These are phyloP conservation scores for Noturus placidus DNA, from an alignment of 2,113 vertebrate species.

Conservation along the genomic window DNA sequence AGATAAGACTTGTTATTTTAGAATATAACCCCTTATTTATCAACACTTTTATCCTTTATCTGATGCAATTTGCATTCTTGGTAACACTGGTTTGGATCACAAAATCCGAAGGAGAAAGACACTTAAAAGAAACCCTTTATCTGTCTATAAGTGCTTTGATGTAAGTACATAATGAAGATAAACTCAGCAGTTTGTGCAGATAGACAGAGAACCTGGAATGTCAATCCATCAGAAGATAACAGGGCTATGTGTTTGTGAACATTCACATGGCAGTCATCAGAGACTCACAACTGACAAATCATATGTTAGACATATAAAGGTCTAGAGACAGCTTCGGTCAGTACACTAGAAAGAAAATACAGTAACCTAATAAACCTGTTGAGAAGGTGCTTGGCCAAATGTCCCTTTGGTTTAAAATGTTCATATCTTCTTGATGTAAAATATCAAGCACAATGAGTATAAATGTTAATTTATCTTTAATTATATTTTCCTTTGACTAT, in stretches of 20 bases:
- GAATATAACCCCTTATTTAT: conserved; percentile 1
- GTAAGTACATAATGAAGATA: conserved; percentile 30
- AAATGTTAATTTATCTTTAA: not conserved
- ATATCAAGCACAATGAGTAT: not conserved
- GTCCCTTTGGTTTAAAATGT: not conserved
- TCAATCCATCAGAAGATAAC: conserved; percentile 33
- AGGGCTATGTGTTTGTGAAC: conserved; percentile 1
- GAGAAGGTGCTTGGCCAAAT: not conserved
- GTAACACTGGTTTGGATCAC: conserved; percentile 13
- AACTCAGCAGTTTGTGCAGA: conserved; percentile 19
- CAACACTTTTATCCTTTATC: conserved; percentile 2
- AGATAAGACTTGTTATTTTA: not conserved
- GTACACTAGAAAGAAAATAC: conserved; percentile 17
- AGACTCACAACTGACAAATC: conserved; percentile 27
- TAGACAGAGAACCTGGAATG: conserved; percentile 21
- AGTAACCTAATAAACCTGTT: conserved; percentile 35
- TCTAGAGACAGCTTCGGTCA: conserved; percentile 6
- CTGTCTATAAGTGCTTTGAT: conserved; percentile 19
- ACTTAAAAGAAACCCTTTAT: conserved; percentile 4
- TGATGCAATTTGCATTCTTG: not conserved
- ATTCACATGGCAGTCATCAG: conserved; percentile 10
- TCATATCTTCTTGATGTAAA: not conserved
- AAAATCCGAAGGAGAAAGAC: not conserved
- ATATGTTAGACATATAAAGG: conserved; percentile 10
- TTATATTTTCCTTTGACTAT: conserved; percentile 17